Base-by-base conservation (phyloP, 2,888 invertebrate genomes). In the Acleris holmiana region DNA sequence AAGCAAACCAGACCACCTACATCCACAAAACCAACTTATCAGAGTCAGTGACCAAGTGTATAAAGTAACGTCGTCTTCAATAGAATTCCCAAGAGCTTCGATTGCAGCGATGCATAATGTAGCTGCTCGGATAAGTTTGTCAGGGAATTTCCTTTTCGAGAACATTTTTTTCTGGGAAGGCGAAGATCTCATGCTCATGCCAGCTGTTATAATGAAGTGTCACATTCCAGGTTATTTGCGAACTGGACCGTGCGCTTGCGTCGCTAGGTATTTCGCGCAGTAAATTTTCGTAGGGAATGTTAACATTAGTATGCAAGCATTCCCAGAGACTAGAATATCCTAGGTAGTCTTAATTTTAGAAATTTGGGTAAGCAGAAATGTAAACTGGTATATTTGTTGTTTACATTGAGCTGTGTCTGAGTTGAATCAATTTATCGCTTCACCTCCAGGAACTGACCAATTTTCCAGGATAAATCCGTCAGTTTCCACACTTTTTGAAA, bases 221-320 rank as follows among this genome's bases (percentile, higher is more conserved):
- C 76, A 80, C 85, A 86, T 87, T 76, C 85, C 82, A 55, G 80
- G 80, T 83, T 88, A 87, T 88, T 87, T 87, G 80, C 82, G 84
- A 80, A 61, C 61, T 58, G 61, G 61, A 44, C 23, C 53, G 41
- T 57, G 51, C 61, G 54, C 29, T 10, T 23, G 41, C 29, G 41
- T 41, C 41, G 47, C 53, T 25, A 15, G 55, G 35, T 21, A 49
- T 65, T 65, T 50, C 18, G 41, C 15, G 21, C 29, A 18, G 54
- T 49, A 54, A 64, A 59, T 59, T 25, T 54, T 46, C 17, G 54
- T 23, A 21, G 29, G 47, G 47, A 57, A 57, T 57, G 47, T 54
- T 54, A 35, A 35, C 35, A 35, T 35, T 35, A n/a, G n/a, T n/a
- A 13, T 47, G 18, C 51, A 47, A 29, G 59, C 46, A 21, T 17